Evolutionary conservation across 2,797 vertebrate genomes (phyloP), one percentile per base, ranked within the genome.

Genomic region (Myoxocephalus aenaeus): DNA sequence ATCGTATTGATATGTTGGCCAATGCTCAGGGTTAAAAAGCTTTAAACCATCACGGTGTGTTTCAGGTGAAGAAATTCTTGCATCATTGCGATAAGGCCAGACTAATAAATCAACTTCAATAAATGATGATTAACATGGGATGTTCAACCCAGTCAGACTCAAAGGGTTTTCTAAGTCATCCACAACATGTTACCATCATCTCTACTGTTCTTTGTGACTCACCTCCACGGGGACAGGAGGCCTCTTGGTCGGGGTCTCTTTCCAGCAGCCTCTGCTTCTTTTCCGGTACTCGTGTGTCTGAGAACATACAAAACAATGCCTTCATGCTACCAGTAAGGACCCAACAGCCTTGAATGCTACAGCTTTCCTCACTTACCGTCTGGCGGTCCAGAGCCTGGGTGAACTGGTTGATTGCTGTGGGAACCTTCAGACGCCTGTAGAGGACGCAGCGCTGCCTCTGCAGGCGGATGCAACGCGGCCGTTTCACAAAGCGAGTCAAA

Each of bases 331-430:
- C 4, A 0, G 2, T 7, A 7, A 38, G 25, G 34, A 62, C 12
- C 29, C 25, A 61, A 1, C 29, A 8, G 13, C 6, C 2, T 9
- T 10, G 7, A 61, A 27, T 25, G 18, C 20, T 7, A 8, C 13
- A 9, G 62, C 3, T 4, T 14, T n/a, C 14, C 18, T 12, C 1
- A 50, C 86, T 40, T 84, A 99, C 98, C 98, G 98, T 99, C 84
- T 99, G 98, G 7, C 97, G 96, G 83, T 99, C 98, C 93, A 99
- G 86, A 58, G 98, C 98, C 92, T 99, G 98, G 12, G 97, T 96
- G 92, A 99, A 99, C 95, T 99, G 98, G 95, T 99, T 98, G 75
- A 99, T 97, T 0, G 98, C 97, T 29, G 98, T 98, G 32, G 98
- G 98, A 40, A 99, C 98, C 93, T 99, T 99, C 71, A 99, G 86